These are phyloP conservation scores for Thunnus thynnus DNA, from an alignment of 2,113 vertebrate species.

Conservation along the genomic window DNA sequence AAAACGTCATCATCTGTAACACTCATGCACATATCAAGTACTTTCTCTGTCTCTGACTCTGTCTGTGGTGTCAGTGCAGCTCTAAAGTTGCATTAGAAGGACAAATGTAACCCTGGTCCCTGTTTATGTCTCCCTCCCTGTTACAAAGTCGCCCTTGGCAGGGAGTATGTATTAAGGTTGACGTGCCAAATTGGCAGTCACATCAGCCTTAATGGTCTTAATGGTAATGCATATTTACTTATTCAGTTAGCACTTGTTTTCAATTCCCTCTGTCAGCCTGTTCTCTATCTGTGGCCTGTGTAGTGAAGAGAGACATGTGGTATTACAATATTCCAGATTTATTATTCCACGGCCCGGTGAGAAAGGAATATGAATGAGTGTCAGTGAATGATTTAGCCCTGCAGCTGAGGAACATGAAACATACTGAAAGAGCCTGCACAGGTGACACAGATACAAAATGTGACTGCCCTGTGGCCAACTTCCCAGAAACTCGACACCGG, in stretches of 20 bases:
- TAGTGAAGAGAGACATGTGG: conserved; percentile 62
- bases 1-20: conserved; percentile 52
- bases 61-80: conserved; percentile 47
- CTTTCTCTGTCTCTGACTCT: conserved; percentile 40
- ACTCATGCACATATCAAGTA: conserved; percentile 22
- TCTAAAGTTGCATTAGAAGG: conserved; percentile 53
- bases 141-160: conserved; percentile 59
- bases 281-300: conserved; percentile 67
- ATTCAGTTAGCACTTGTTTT: conserved; percentile 74
- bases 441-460: conserved; percentile 77
- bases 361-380: conserved; percentile 73
- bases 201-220: conserved; percentile 61
- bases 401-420: conserved; percentile 67
- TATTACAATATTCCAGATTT: conserved; percentile 64
- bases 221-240: conserved; percentile 72
- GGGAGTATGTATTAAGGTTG: conserved; percentile 28
- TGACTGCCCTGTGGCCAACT: conserved; percentile 64
- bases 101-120: conserved; percentile 60
- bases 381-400: conserved; percentile 75
- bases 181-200: conserved; percentile 64
- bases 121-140: conserved; percentile 53
- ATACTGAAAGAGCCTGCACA: conserved; percentile 61
- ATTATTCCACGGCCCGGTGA: conserved; percentile 52
- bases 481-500: conserved; percentile 74
- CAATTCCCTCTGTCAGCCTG: conserved; percentile 69